Base-by-base conservation (phyloP, 2,888 invertebrate species). In the Ophioninae sp. region DNA sequence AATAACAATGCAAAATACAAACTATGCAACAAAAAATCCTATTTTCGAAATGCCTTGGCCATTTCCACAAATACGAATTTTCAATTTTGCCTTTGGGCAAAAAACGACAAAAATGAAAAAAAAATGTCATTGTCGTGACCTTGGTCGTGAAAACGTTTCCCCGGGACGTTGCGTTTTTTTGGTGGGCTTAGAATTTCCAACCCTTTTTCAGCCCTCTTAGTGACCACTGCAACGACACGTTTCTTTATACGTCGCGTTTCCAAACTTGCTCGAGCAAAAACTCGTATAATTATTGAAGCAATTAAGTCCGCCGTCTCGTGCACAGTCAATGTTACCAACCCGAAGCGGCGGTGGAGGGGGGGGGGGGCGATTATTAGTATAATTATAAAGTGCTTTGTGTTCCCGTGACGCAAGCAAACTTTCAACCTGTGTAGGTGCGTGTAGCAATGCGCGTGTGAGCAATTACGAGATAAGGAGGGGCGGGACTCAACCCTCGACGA, bases 221-320 rank as follows among this genome's bases (percentile, higher is more conserved):
- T 30, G 56, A 56, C 58, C 10, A 37, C 30, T 37, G 37, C 56
- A 58, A 68, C n/a, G 30, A 58, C 37, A n/a, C 20, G 73, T 61
- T 51, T n/a, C 23, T 37, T 74, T 63, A 44, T 10, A 63, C 51
- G 44, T 63, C 63, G 63, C 73, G 63, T 63, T 22, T 63, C 39
- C 44, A 17, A 30, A n/a, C 73, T 58, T 51, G 56, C 17, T 30
- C 77, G 10, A 20, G 37, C 20, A 73, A 72, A 73, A 72, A 67
- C 71, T 72, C 51, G 72, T 82, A 56, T 78, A 78, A 82, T 82
- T 82, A 82, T 77, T 67, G 73, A 56, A 22, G 73, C 77, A 73
- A 82, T 82, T 82, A 82, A 73, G 63, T 41, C 63, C 56, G 39
- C 56, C 30, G 23, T 71, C 75, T 58, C 69, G 59, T 13, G 67